These are phyloP conservation scores for Panopea generosa DNA, from an alignment of 2,888 invertebrate species.

Conservation along the genomic window DNA sequence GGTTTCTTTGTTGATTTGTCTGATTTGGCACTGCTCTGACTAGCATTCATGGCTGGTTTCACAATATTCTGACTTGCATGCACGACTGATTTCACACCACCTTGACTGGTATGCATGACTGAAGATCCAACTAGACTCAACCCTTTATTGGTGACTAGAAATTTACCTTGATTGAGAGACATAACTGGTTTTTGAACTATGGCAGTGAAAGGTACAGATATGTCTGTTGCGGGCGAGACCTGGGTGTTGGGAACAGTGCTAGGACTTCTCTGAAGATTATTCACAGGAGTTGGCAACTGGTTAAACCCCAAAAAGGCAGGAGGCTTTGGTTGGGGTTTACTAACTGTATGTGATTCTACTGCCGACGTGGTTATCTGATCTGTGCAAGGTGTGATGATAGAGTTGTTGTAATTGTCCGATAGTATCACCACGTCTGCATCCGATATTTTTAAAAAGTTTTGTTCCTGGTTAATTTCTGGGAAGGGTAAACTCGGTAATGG, in stretches of 20 bases:
- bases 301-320: background rate
- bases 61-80: background rate
- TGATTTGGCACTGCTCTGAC: conserved; percentile 7
- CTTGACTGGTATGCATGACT: background rate
- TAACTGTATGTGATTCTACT: background rate
- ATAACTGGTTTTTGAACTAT: conserved; percentile 40
- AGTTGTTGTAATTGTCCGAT: background rate
- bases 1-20: conserved; percentile 17
- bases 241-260: too few species aligned
- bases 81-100: background rate
- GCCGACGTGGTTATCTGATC: background rate
- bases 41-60: too few species aligned
- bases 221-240: background rate
- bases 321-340: background rate
- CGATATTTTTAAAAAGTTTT: conserved; percentile 16
- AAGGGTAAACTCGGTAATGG: conserved; percentile 28
- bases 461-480: conserved; percentile 22
- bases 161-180: conserved; percentile 15
- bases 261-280: background rate
- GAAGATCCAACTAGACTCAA: conserved; percentile 21
- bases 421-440: conserved; percentile 10
- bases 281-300: background rate
- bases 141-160: conserved; percentile 23
- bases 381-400: background rate
- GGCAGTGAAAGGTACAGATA: conserved; percentile 6